Evolutionary conservation across 2,888 invertebrate genomes (phyloP).

Genomic region (Drosophila vallismaia): DNA sequence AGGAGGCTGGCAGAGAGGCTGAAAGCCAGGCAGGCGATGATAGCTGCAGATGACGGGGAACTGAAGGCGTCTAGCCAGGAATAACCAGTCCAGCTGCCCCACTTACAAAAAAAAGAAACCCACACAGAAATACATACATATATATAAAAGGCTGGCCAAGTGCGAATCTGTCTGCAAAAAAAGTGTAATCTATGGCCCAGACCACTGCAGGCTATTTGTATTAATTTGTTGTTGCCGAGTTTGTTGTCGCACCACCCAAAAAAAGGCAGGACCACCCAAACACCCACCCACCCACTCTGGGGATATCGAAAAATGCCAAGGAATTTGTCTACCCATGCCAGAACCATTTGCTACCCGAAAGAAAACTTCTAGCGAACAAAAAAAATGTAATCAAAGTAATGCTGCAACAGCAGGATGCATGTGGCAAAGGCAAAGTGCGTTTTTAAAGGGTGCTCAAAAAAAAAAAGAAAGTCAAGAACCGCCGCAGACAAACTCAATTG

Average conservation of each 20-base stretch:
- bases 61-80: background rate
- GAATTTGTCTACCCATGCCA: conserved; percentile 11
- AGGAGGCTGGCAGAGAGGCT: conserved; percentile 2
- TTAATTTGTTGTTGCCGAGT: conserved; percentile 65
- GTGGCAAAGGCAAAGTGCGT: background rate
- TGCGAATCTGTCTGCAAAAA: conserved; percentile 71
- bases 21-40: conserved; percentile 28
- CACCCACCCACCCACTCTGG: conserved; percentile 1
- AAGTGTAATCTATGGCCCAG: conserved; percentile 70
- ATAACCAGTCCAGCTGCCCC: conserved; percentile 8
- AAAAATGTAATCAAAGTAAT: background rate
- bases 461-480: background rate
- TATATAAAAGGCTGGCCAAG: conserved; percentile 30
- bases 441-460: background rate
- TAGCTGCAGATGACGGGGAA: conserved; percentile 9
- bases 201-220: conserved; percentile 76
- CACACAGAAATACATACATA: background rate
- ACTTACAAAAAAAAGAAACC: background rate
- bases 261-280: background rate
- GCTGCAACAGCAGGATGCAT: background rate
- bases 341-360: conserved; percentile 3
- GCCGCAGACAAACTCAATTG: conserved; percentile 19
- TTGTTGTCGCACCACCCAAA: conserved; percentile 10
- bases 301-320: conserved; percentile 19
- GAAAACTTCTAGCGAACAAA: background rate